Conservation (phyloP, 2,888 invertebrate genomes). For the Latheticus oryzae region DNA sequence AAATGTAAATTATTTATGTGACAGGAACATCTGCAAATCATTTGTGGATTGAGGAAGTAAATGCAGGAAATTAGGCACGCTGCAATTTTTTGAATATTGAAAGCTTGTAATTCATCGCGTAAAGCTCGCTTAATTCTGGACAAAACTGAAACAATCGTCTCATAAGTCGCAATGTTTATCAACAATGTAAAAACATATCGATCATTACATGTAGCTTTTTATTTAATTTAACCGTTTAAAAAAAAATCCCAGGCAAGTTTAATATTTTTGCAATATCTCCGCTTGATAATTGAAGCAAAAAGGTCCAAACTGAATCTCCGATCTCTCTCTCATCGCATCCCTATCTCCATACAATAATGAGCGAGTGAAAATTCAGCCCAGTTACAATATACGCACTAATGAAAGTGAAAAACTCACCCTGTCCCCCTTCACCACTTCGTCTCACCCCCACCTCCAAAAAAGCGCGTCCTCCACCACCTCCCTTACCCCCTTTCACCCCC, state of each 20-base stretch:
- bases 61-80: too few relatives aligned
- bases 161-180: constrained; percentile 1
- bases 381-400: constrained; percentile 54
- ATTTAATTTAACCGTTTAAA: too few relatives aligned
- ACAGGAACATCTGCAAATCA: too few relatives aligned
- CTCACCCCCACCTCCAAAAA: too few relatives aligned
- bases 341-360: constrained; percentile 41
- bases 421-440: too few relatives aligned
- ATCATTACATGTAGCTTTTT: neutral
- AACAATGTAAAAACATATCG: constrained; percentile 3
- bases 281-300: constrained; percentile 26
- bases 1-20: too few relatives aligned
- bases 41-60: too few relatives aligned
- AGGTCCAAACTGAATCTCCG: constrained; percentile 9
- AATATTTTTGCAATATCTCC: constrained; percentile 11
- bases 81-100: too few relatives aligned
- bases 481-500: constrained; percentile 41
- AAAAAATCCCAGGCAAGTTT: neutral
- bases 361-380: constrained; percentile 44
- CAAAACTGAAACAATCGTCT: neutral
- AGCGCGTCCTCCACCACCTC: too few relatives aligned
- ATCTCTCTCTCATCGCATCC: constrained; percentile 21
- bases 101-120: too few relatives aligned
- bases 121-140: too few relatives aligned
- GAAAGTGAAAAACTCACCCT: constrained; percentile 60